Percentiles rank a stretch among this genome's conserved stretches.
Conservation (phyloP, 2,888 invertebrate genomes). For the Anthoptus insignis region DNA sequence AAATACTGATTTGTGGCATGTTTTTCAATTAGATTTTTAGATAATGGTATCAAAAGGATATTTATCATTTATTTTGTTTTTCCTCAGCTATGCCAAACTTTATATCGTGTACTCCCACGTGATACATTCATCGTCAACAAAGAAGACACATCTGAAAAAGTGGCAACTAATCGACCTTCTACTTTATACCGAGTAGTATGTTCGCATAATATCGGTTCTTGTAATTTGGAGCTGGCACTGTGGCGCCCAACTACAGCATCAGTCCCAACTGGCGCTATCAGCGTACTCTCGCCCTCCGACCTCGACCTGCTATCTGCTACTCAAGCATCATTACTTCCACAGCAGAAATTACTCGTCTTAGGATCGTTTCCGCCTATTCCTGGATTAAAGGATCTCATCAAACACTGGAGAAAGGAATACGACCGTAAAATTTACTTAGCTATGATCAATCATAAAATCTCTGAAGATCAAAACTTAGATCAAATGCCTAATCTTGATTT, state of each 20-base stretch:
- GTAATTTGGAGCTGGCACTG: constrained; percentile 43
- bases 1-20: no score
- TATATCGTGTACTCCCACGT: constrained; percentile 49
- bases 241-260: constrained; percentile 53
- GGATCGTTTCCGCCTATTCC: constrained; percentile 56
- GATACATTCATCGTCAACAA: constrained; percentile 56
- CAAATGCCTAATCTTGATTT: constrained; percentile 57
- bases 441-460: constrained; percentile 57
- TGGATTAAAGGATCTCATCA: constrained; percentile 55
- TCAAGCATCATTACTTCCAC: constrained; percentile 47
- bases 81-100: constrained; percentile 53
- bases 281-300: constrained; percentile 54
- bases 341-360: constrained; percentile 56
- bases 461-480: constrained; percentile 51
- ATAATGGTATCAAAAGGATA: no score
- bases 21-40: no score
- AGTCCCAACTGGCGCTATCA: constrained; percentile 51
- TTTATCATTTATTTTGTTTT: no score
- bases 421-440: constrained; percentile 57
- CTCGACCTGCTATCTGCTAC: constrained; percentile 50
- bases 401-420: constrained; percentile 53
- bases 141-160: constrained; percentile 40
- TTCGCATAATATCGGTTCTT: constrained; percentile 39
- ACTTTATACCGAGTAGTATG: constrained; percentile 52
- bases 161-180: constrained; percentile 44